These are phyloP conservation scores for Osmerus eperlanus DNA, from an alignment of 2,113 vertebrate species.

Conservation along the genomic window DNA sequence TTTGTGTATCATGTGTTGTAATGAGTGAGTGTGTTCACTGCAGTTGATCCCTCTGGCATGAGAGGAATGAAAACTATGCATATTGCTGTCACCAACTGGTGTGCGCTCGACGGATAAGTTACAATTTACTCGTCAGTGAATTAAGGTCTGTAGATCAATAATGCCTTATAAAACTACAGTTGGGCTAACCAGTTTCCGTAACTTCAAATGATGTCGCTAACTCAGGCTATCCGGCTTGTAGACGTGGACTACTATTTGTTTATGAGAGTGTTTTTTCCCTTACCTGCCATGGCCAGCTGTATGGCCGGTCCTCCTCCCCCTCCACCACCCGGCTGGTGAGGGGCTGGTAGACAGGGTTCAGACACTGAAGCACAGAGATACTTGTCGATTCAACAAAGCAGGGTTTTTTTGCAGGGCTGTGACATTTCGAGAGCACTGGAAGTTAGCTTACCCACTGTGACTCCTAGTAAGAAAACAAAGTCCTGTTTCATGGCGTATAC, in stretches of 20 bases:
- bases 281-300: conserved; percentile 70
- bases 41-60: neutral
- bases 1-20: neutral
- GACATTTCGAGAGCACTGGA: neutral
- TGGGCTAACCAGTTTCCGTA: neutral
- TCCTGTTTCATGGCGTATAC: conserved; percentile 33
- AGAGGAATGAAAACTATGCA: neutral
- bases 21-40: neutral
- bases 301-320: conserved; percentile 53
- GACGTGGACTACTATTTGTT: neutral
- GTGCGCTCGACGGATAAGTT: neutral
- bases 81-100: neutral
- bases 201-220: neutral
- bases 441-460: conserved; percentile 46
- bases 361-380: conserved; percentile 32
- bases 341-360: conserved; percentile 40
- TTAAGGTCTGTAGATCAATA: neutral
- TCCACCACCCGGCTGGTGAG: conserved; percentile 52
- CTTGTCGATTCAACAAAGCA: neutral
- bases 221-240: neutral
- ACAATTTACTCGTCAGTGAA: neutral
- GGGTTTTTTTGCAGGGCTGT: neutral
- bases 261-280: neutral
- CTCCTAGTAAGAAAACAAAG: conserved; percentile 39
- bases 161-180: neutral